Evolutionary conservation across 2,888 invertebrate species (phyloP).

Genomic region (Andricus quercusramuli): DNA sequence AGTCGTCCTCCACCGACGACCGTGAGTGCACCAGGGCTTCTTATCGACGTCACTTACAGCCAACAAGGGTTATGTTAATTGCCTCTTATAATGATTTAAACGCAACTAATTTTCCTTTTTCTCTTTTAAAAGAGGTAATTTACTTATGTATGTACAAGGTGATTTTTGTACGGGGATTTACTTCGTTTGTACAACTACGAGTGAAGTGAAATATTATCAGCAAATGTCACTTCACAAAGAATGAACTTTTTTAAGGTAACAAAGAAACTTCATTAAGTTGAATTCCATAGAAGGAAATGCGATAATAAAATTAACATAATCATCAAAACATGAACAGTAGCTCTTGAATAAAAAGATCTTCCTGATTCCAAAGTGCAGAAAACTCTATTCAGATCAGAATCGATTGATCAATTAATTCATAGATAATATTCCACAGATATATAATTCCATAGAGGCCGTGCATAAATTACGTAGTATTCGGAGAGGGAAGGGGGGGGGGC

Average conservation of each 20-base stretch:
- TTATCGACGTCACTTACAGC: slow-evolving; percentile 1
- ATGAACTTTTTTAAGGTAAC: background rate
- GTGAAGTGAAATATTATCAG: background rate
- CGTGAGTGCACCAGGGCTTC: slow-evolving; percentile 8
- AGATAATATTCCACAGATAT: background rate
- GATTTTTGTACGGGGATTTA: background rate
- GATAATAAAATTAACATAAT: background rate
- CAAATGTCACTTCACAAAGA: background rate
- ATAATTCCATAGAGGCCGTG: background rate
- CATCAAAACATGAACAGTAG: background rate
- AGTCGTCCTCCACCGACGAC: background rate
- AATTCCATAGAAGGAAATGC: too few relatives aligned
- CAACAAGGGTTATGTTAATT: background rate
- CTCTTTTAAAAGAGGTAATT: background rate
- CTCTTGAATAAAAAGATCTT: background rate
- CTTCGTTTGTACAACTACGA: background rate
- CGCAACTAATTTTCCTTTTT: background rate
- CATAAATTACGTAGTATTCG: too few relatives aligned
- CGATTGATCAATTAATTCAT: background rate
- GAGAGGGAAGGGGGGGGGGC: too few relatives aligned
- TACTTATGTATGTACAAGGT: background rate
- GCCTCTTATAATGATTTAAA: slow-evolving; percentile 2
- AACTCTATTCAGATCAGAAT: background rate
- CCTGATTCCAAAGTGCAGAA: background rate
- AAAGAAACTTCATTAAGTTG: background rate